Evolutionary conservation across 2,113 vertebrate species (phyloP), one percentile per base, ranked within the genome.

Genomic region (Cettia cetti): DNA sequence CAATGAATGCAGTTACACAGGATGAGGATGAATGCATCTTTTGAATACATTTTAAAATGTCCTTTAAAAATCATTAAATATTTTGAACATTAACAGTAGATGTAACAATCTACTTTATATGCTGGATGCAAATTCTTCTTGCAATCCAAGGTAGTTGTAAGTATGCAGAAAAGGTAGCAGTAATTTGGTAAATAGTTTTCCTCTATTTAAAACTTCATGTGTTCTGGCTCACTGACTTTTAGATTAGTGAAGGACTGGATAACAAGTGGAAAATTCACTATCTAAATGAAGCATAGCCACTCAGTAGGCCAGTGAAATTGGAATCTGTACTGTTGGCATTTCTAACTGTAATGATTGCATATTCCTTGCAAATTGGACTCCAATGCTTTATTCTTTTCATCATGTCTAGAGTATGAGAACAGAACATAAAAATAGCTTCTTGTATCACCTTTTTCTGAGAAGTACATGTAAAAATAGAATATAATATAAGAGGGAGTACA

Each of bases 201-300:
- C 95, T 94, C 81, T 92, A 57, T 87, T 92, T 92, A 96, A 97
- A 97, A 60, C 82, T 94, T 95, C n/a, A 94, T 90, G 90, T 82
- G 93, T 94, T 95, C 75, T 92, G 94, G 77, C 60, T 97, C 83
- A 68, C 54, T 93, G 88, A 97, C 90, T 90, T 97, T 96, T 60
- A 92, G 82, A 88, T 97, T 97, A 96, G 94, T 42, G 53, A 37
- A 96, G 69, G 71, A 78, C 76, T 54, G 90, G 71, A 92, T 39
- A 92, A 81, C 84, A 95, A 97, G 94, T 79, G 96, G 87, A 97
- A 98, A 97, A 92, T 95, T 37, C 44, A n/a, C 81, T 92, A 90
- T 71, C 84, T 97, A 97, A 97, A 95, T 97, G 89, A 98, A 97
- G 92, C 92, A 88, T 35, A 94, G 59, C 90, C 88, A 90, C 49